These are phyloP conservation scores for Xylophagus ater DNA, from an alignment of 2,888 invertebrate species.

Conservation along the genomic window DNA sequence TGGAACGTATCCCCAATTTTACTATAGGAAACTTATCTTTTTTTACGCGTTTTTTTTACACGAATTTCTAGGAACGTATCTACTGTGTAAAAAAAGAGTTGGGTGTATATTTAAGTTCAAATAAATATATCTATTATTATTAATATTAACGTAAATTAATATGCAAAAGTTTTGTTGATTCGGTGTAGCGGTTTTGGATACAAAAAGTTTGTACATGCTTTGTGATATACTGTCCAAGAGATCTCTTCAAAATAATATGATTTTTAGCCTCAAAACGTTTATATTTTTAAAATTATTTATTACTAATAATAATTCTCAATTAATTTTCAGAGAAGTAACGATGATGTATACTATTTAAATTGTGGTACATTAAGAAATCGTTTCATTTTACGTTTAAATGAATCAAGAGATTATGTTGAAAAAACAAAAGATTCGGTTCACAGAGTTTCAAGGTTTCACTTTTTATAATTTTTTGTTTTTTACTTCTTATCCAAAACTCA, in stretches of 20 bases:
- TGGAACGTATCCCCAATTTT: too few relatives aligned
- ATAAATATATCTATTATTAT: too few relatives aligned
- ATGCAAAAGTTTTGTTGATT: too few relatives aligned
- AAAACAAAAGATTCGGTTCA: slow-evolving; percentile 36
- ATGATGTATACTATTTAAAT: slow-evolving; percentile 36
- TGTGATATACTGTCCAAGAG: too few relatives aligned
- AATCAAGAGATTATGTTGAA: slow-evolving; percentile 38
- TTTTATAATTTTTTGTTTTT: slow-evolving; percentile 4
- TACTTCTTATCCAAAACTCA: neutral
- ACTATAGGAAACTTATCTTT: too few relatives aligned
- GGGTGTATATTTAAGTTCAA: too few relatives aligned
- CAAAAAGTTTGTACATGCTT: too few relatives aligned
- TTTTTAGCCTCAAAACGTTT: neutral
- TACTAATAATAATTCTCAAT: slow-evolving; percentile 5
- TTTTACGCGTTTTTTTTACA: too few relatives aligned
- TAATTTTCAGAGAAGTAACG: slow-evolving; percentile 32
- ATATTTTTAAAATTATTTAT: neutral
- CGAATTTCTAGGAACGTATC: too few relatives aligned
- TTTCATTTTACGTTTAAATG: slow-evolving; percentile 38
- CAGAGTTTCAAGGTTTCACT: slow-evolving; percentile 29
- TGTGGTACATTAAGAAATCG: slow-evolving; percentile 38
- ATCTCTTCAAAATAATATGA: neutral
- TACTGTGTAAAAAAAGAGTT: too few relatives aligned
- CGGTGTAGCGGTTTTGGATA: too few relatives aligned
- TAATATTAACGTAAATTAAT: too few relatives aligned